phyloP scores from a whole-genome alignment of 2,888 invertebrate genomes.

The Amorpha juglandis region DNA sequence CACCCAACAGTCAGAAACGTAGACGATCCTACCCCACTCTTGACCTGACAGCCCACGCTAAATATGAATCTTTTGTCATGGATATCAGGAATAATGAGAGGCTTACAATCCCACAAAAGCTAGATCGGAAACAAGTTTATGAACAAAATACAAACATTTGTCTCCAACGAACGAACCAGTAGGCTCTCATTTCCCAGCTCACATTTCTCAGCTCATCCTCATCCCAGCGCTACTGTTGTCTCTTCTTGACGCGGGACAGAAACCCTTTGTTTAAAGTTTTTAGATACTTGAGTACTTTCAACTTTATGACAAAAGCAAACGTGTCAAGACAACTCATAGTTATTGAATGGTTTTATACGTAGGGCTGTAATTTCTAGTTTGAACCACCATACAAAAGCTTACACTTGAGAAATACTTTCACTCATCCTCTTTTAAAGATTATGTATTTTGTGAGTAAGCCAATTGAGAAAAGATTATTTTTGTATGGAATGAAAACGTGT shows the following conservation, averaged over 20 bases:
- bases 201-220: too few species aligned
- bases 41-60: too few species aligned
- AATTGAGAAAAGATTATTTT: constrained; percentile 36
- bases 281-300: not conserved
- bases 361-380: not conserved
- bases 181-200: not conserved
- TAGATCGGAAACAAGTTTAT: too few species aligned
- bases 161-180: too few species aligned
- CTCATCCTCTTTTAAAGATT: constrained; percentile 17
- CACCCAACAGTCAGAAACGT: too few species aligned
- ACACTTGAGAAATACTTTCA: constrained; percentile 1
- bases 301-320: constrained; percentile 5
- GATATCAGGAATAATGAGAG: too few species aligned
- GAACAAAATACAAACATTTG: too few species aligned
- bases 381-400: not conserved
- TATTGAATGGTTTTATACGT: not conserved
- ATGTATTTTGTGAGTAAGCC: constrained; percentile 37
- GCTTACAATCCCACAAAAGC: too few species aligned
- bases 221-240: not conserved
- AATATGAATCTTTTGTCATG: too few species aligned
- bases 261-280: not conserved
- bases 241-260: not conserved
- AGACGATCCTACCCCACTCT: too few species aligned
- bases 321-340: not conserved
- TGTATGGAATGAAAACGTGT: constrained; percentile 59